phyloP scores from a whole-genome alignment of 2,888 invertebrate genomes.

The Drosophila flavopinicola region DNA sequence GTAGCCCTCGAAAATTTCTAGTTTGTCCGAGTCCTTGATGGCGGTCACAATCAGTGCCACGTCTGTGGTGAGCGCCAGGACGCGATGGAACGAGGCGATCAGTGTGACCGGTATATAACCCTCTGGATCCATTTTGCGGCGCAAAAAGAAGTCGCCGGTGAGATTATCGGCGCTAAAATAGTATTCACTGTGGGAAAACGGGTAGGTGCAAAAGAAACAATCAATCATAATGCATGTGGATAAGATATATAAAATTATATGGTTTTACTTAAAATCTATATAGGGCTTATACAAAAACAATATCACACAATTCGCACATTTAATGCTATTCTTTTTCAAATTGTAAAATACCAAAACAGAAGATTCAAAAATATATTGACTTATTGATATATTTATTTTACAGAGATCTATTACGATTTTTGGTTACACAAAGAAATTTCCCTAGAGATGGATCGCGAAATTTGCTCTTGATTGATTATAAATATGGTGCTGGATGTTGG shows the following conservation, averaged over 20 bases:
- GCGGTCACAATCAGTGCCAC: conserved; percentile 93
- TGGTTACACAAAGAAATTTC: neutral
- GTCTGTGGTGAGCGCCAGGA: conserved; percentile 94
- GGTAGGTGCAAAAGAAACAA: conserved; percentile 2
- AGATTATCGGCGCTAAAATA: conserved; percentile 99
- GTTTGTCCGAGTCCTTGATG: conserved; percentile 92
- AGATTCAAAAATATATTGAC: too few relatives aligned
- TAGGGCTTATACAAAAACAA: too few relatives aligned
- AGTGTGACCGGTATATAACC: conserved; percentile 97
- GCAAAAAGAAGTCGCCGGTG: conserved; percentile 96
- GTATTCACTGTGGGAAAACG: conserved; percentile 91
- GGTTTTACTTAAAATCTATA: too few relatives aligned
- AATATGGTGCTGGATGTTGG: neutral
- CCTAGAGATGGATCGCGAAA: neutral
- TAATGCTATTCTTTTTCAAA: too few relatives aligned
- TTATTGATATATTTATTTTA: neutral
- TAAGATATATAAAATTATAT: neutral
- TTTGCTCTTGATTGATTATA: conserved; percentile 6
- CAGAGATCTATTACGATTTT: neutral
- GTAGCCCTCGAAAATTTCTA: conserved; percentile 91
- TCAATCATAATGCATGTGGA: conserved; percentile 6
- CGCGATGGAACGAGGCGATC: conserved; percentile 98
- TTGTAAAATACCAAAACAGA: neutral
- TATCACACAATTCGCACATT: too few relatives aligned
- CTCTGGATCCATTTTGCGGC: conserved; percentile 97